A percentile compares a stretch with the other conserved stretches of the same genome.
These are phyloP conservation scores for Hucho hucho DNA, from an alignment of 2,113 vertebrate species.

Conservation along the genomic window DNA sequence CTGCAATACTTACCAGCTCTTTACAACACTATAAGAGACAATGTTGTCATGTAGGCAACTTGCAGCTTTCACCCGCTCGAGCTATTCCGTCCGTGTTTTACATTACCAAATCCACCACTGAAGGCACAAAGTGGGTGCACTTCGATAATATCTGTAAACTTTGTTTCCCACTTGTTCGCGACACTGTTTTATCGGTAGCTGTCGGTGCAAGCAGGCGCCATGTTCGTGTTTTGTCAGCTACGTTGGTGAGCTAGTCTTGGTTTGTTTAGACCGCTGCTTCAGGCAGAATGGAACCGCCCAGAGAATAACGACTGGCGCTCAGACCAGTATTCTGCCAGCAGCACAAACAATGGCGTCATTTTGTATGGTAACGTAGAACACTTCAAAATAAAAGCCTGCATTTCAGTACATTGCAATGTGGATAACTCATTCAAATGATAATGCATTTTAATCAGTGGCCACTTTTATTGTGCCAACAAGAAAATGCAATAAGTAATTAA, in stretches of 20 bases:
- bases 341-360: too few species aligned
- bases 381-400: too few species aligned
- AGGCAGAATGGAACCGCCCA: conserved; percentile 71
- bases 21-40: conserved; percentile 56
- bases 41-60: conserved; percentile 74
- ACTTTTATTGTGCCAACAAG: too few species aligned
- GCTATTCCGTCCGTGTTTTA: conserved; percentile 38
- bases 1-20: conserved; percentile 74
- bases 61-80: conserved; percentile 40
- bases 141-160: conserved; percentile 45
- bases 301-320: conserved; percentile 32
- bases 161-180: conserved; percentile 56
- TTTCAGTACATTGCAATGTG: too few species aligned
- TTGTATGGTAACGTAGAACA: too few species aligned
- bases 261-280: conserved; percentile 34
- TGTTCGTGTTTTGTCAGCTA: conserved; percentile 70
- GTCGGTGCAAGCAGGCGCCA: conserved; percentile 68
- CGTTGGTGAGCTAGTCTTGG: conserved; percentile 58
- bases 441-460: too few species aligned
- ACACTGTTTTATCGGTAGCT: conserved; percentile 58
- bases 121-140: not conserved
- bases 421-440: too few species aligned
- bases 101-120: conserved; percentile 16
- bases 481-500: too few species aligned
- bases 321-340: not conserved